A percentile compares a stretch with the other conserved stretches of the same genome.
Conservation (phyloP, 2,797 vertebrate species). For the Clarias pachynema region DNA sequence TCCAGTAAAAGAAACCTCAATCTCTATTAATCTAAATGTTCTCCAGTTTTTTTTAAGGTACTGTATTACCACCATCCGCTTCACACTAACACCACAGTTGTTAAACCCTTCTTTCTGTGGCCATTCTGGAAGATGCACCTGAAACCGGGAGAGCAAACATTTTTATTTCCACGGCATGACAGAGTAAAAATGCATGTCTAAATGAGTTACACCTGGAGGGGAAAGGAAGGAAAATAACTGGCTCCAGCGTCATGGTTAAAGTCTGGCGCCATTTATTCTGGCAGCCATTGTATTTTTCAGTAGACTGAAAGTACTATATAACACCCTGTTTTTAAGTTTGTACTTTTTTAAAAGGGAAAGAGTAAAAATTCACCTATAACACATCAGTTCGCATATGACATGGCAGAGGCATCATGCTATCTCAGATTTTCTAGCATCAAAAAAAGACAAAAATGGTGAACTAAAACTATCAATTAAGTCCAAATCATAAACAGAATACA, state of each 20-base stretch:
- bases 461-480: neutral
- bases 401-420: neutral
- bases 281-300: slow-evolving; percentile 57
- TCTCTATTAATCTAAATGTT: neutral
- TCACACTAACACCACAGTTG: neutral
- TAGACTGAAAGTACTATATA: slow-evolving; percentile 44
- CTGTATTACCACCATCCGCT: neutral
- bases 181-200: slow-evolving; percentile 36
- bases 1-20: no score
- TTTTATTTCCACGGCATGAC: slow-evolving; percentile 10
- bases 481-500: neutral
- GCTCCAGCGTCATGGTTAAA: slow-evolving; percentile 37
- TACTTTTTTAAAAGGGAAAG: slow-evolving; percentile 33
- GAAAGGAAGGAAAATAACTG: slow-evolving; percentile 44
- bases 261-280: slow-evolving; percentile 63
- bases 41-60: neutral
- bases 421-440: neutral
- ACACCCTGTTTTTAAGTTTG: slow-evolving; percentile 34
- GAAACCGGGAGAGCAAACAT: slow-evolving; percentile 11
- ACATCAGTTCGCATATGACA: neutral
- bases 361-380: slow-evolving; percentile 28
- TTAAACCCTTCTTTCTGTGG: neutral
- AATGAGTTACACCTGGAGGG: slow-evolving; percentile 53
- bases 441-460: no score
- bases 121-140: neutral